Conservation (phyloP, 2,113 vertebrate species). For the Nansenia antarctica region DNA sequence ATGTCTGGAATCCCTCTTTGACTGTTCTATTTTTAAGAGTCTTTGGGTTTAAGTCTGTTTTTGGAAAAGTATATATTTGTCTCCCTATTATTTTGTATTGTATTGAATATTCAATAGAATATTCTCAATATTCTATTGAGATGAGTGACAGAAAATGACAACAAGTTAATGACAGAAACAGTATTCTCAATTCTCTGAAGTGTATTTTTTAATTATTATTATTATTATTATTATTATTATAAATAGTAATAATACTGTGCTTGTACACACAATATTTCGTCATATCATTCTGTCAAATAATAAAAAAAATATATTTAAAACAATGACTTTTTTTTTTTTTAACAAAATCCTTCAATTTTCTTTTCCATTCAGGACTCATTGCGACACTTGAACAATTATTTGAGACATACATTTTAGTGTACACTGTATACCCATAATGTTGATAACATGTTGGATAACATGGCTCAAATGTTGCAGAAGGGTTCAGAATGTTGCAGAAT, state of each 20-base stretch:
- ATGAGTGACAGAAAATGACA: too few species aligned
- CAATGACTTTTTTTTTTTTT: conserved; percentile 72
- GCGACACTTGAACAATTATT: conserved; percentile 70
- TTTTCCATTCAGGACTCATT: conserved; percentile 70
- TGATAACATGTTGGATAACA: background rate
- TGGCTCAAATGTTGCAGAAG: background rate
- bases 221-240: conserved; percentile 84
- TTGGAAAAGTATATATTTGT: conserved; percentile 64
- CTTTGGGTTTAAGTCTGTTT: conserved; percentile 51
- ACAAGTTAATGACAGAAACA: background rate
- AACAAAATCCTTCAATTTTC: conserved; percentile 72
- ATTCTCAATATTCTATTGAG: background rate
- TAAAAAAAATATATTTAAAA: conserved; percentile 69
- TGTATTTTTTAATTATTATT: conserved; percentile 54
- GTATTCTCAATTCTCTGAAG: conserved; percentile 1
- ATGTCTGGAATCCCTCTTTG: conserved; percentile 54
- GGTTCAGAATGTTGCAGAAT: background rate
- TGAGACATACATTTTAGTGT: conserved; percentile 63
- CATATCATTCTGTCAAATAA: conserved; percentile 74
- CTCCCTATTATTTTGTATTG: conserved; percentile 34
- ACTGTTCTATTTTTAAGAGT: conserved; percentile 57
- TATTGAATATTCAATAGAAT: too few species aligned
- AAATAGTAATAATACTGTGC: conserved; percentile 97
- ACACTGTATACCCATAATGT: conserved; percentile 51
- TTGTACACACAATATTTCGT: conserved; percentile 89